Base-by-base conservation (phyloP, 1,140 invertebrate genomes). In the Pemphigus obesinymphae region DNA sequence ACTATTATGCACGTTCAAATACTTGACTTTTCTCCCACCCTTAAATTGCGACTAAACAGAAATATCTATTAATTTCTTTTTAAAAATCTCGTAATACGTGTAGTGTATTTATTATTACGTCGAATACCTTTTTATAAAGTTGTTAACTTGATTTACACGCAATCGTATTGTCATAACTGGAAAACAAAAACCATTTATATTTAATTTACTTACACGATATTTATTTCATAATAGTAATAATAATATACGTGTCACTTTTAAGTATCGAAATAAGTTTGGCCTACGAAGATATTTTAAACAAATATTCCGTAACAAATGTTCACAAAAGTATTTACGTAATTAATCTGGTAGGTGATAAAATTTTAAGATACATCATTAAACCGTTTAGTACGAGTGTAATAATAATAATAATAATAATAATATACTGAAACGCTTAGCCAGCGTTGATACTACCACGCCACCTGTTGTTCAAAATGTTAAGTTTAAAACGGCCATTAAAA, bases 321-420 rank as follows among this genome's bases (percentile, higher is more conserved):
- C 45, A 10, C 20, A 40, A 50, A 48, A 48, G 43, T 73, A 48
- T 72, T 48, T 70, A 70, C 68, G 68, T 26, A 45, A 70, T 70
- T 70, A 50, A 73, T 73, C 70, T 48, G 70, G 31, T 50, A n/a
- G 43, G 70, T n/a, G 70, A 73, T 73, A 73, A 73, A 73, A 73
- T 73, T 73, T 73, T 73, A 73, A 73, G 70, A 31, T 48, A 20
- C 43, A 45, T 45, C 68, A 70, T 70, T 70, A 70, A 70, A 70
- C 40, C 40, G 40, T 70, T 43, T 45, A 3, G 23, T 58, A 58
- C n/a, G 53, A n/a, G 43, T 11, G 43, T 45, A 45, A 45, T 11
- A 11, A n/a, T n/a, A n/a, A n/a, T n/a, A n/a, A n/a, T n/a, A n/a
- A n/a, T n/a, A n/a, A n/a, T n/a, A n/a, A n/a, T n/a, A n/a, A 61